Evolutionary conservation across 2,888 invertebrate species (phyloP), one percentile per base, ranked within the genome.

Genomic region (Sesamia inferens): DNA sequence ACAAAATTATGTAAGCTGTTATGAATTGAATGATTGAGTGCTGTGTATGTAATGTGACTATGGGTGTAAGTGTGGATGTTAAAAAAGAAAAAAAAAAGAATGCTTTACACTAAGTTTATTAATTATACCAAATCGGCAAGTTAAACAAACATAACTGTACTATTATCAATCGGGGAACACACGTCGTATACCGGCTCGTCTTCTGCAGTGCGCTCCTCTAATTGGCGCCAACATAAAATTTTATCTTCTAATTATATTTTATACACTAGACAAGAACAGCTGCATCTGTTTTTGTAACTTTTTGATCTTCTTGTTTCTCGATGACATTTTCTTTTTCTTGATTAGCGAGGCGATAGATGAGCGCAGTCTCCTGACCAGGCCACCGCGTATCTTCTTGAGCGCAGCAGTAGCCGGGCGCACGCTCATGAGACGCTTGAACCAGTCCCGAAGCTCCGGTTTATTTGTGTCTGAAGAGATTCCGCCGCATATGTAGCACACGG

Each of bases 101-200:
- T 93, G 93, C 92, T 92, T 94, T 95, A 95, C 93, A 95, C 94
- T 95, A 94, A 93, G 92, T 93, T 92, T 88, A 93, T 91, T 92
- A 91, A 90, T 94, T 90, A 94, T 94, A 94, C 3, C 31, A 31
- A 31, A 31, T 2, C 31, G 31, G 31, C 31, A 31, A 31, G 31
- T 31, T 31, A 31, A 3, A 31, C 31, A 31, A 31, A 31, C 31
- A 31, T 31, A 31, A n/a, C n/a, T n/a, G n/a, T n/a, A 31, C 2
- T 31, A 3, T 31, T 31, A 1, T 3, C 31, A 31, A 31, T 31
- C 31, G 31, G 31, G 31, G 3, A 31, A 3, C 31, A 31, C 31
- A 31, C 31, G 3, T 31, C 31, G 3, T 31, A 31, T 3, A 31
- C 31, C 31, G 3, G 31, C 31, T 31, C 3, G 2, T 31, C 31